These are phyloP conservation scores for Aspidoscelis tigris DNA, from an alignment of 2,113 vertebrate genomes.

Conservation along the genomic window DNA sequence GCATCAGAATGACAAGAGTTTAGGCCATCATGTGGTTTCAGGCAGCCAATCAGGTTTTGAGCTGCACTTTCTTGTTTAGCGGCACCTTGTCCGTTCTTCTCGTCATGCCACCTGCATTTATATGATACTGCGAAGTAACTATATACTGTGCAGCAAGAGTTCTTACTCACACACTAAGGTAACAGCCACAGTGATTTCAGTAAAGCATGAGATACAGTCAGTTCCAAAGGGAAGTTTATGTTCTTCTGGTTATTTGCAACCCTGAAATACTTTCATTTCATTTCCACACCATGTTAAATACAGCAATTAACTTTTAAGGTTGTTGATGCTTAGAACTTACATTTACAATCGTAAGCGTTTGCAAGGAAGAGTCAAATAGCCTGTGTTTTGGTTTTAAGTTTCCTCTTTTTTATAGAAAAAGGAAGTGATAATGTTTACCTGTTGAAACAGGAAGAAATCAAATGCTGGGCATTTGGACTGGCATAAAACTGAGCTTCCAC, in stretches of 20 bases:
- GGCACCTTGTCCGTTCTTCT: too few relatives aligned
- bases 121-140: too few relatives aligned
- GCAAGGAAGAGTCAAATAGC: not conserved
- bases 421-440: not conserved
- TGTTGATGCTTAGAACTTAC: not conserved
- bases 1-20: too few relatives aligned
- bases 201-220: not conserved
- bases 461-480: not conserved
- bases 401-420: not conserved
- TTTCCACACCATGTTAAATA: not conserved
- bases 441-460: not conserved
- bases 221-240: not conserved
- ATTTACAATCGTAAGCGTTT: not conserved
- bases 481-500: not conserved
- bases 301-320: not conserved
- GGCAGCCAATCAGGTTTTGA: too few relatives aligned
- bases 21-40: too few relatives aligned
- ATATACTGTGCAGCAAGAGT: too few relatives aligned
- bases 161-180: too few relatives aligned
- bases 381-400: too few relatives aligned
- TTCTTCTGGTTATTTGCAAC: not conserved
- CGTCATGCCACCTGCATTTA: too few relatives aligned
- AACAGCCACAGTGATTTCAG: not conserved
- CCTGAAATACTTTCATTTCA: not conserved
- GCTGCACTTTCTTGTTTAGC: too few relatives aligned